Base-by-base conservation (phyloP, 2,888 invertebrate species). In the Melipona bicolor region DNA sequence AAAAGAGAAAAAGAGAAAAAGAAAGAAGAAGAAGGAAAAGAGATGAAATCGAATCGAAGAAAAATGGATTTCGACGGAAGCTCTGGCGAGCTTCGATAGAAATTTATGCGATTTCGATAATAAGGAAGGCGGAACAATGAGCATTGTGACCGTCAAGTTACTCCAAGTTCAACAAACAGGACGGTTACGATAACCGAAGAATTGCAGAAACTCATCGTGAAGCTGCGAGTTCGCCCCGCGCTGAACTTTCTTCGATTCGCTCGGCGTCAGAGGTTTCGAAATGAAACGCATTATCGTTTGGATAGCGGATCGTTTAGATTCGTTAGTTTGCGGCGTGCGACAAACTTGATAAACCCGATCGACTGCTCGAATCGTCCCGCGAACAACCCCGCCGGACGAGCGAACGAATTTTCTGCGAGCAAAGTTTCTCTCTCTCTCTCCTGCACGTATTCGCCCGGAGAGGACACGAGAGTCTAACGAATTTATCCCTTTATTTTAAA, bases 151-250 rank as follows among this genome's bases (percentile, higher is more conserved):
- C 71, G 50, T 74, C 56, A 86, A 86, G 88, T 88, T 86, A 52
- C 64, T 52, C 67, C 64, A 81, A 88, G 73, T 83, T 79, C 56
- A 50, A 65, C 73, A 73, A 88, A 65, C 73, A 78, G 78, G 68
- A 77, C 68, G 68, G 71, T 86, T 74, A 79, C 71, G 83, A 88
- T 88, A 87, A 79, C 78, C 71, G 80, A 79, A 79, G 86, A 88
- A 87, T 85, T 81, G 71, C 74, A 64, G 80, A 80, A 86, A 84
- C 78, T 85, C 78, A 79, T 83, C 83, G 78, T 80, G 56, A 71
- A 72, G 36, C 65, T 70, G 43, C 64, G 77, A 83, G 80, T 82
- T 88, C 61, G 71, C 76, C 43, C 74, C 56, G 54, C 15, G 21
- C 61, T 59, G 64, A 79, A 76, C 76, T 73, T 81, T 74, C 50